Evolutionary conservation across 2,797 vertebrate genomes (phyloP).

Genomic region (Peromyscus nudipes): DNA sequence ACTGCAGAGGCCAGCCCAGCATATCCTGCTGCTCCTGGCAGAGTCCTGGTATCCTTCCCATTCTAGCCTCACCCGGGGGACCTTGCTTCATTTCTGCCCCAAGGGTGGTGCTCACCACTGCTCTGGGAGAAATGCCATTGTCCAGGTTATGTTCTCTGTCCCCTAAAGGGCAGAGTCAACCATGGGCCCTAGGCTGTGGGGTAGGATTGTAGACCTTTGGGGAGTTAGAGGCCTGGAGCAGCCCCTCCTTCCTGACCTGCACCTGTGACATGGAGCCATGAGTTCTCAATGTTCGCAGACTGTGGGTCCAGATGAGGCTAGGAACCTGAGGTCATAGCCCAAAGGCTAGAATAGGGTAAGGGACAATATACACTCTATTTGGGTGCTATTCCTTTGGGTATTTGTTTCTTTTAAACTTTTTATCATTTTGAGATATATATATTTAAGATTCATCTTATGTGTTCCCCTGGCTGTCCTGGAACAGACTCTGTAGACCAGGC

Average conservation of each 20-base stretch:
- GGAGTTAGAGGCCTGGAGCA: background rate
- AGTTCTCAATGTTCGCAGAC: background rate
- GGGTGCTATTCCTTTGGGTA: background rate
- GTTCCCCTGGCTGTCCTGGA: background rate
- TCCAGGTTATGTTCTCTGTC: background rate
- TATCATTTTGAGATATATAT: background rate
- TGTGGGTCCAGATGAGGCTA: background rate
- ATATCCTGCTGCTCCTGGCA: background rate
- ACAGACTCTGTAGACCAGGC: background rate
- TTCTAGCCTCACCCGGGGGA: background rate
- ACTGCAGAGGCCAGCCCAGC: background rate
- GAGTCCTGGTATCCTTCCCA: background rate
- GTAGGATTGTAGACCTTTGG: background rate
- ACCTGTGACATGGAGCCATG: background rate
- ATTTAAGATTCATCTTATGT: background rate
- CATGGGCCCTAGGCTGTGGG: background rate
- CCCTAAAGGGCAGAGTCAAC: background rate
- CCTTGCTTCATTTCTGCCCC: background rate
- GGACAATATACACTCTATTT: background rate
- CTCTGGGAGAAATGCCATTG: background rate
- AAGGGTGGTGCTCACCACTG: background rate
- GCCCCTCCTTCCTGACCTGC: constrained; percentile 18
- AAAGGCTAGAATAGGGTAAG: background rate
- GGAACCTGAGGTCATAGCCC: background rate
- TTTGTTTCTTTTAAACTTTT: background rate